Evolutionary conservation across 2,113 vertebrate genomes (phyloP), one percentile per base, ranked within the genome.

Genomic region (Candoia aspera): DNA sequence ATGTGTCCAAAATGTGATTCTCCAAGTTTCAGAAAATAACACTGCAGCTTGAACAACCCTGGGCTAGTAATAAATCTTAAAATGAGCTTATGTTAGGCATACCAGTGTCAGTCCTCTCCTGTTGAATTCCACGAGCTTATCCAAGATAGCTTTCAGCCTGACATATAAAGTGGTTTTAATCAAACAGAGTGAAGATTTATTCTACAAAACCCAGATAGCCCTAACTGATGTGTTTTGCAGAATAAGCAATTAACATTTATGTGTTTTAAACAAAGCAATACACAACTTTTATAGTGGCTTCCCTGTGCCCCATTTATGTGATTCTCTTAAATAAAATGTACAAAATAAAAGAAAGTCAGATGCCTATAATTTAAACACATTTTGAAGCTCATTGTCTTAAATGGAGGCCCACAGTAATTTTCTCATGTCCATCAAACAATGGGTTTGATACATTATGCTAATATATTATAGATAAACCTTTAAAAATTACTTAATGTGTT

Each of bases 81-180:
- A 87, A 33, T 0, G 0, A 73, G 37, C 53, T 93, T 94, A 91
- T 86, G 60, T 73, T 84, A 91, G 55, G 62, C 49, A 55, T 33
- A 90, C 3, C 8, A 90, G 0, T 49, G 54, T 55, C 60, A 79
- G 33, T 89, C 17, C 12, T 73, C 21, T 4, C 73, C 87, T 94
- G 91, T 15, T 55, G 86, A 90, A 89, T 37, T 49, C 58, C 84
- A 95, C 23, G 4, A 79, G 29, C 89, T 94, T 86, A 86, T 37
- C 55, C 13, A 86, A 90, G 93, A 9, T 46, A 88, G 85, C 19
- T 93, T 94, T 95, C 91, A 29, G 84, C 90, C 84, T 92, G 84
- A 84, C 64, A 93, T 0, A 11, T 79, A 60, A 62, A 13, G 83
- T 11, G 57, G 19, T 90, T 95, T 94, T 90, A 11, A 92, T 49